A percentile compares a stretch with the other conserved stretches of the same genome.
phyloP scores from a whole-genome alignment of 2,888 invertebrate species.

The Macrosiphum euphorbiae region DNA sequence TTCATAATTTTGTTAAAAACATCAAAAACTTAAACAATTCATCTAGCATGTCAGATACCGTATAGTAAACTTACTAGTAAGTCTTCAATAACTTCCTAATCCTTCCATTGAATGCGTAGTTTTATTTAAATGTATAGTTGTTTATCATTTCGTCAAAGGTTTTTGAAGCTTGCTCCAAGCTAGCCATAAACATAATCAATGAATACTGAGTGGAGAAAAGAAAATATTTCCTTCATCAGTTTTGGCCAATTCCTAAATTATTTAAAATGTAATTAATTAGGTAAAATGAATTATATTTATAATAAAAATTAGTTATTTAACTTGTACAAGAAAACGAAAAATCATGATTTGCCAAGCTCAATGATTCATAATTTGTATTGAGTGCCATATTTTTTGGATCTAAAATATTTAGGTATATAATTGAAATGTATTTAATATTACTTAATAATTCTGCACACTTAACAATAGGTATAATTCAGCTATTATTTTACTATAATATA shows the following conservation, averaged over 20 bases:
- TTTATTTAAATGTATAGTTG: conserved; percentile 64
- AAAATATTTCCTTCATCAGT: conserved; percentile 65
- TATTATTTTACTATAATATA: background rate
- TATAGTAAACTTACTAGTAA: conserved; percentile 66
- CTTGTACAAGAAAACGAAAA: conserved; percentile 53
- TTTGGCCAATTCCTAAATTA: conserved; percentile 50
- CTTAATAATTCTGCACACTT: background rate
- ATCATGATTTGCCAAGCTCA: conserved; percentile 56
- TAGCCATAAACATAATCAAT: conserved; percentile 71
- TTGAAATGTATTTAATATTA: background rate
- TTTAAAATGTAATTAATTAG: background rate
- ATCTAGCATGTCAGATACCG: background rate
- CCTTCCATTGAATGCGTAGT: conserved; percentile 62
- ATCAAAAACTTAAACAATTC: background rate
- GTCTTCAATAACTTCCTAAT: conserved; percentile 66
- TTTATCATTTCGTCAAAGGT: conserved; percentile 67
- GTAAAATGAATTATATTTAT: background rate
- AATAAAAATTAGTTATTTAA: conserved; percentile 6
- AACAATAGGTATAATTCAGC: background rate
- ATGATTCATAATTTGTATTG: background rate
- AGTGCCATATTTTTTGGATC: conserved; percentile 45
- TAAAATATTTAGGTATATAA: background rate
- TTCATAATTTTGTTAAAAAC: background rate
- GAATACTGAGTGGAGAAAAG: conserved; percentile 74
- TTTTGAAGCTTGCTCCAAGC: conserved; percentile 66